Conservation (phyloP, 2,888 invertebrate species). For the Orthosia gracilis region DNA sequence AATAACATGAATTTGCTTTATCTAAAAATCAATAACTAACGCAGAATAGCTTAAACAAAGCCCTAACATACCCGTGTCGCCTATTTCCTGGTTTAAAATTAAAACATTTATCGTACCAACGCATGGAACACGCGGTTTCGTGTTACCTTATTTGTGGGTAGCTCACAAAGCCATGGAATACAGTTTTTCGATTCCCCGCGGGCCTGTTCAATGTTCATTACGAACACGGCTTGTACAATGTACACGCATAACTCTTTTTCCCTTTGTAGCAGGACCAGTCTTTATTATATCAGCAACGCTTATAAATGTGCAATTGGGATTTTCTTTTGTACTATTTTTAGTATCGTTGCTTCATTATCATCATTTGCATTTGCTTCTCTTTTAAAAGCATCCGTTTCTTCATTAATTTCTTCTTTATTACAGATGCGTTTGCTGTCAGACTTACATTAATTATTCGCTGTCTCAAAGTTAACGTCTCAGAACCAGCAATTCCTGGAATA, state of each 20-base stretch:
- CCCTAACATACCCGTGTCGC: neutral
- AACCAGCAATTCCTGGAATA: conserved; percentile 4
- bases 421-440: no score
- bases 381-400: neutral
- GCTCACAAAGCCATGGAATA: conserved; percentile 56
- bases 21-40: neutral
- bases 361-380: conserved; percentile 16
- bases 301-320: conserved; percentile 16
- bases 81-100: conserved; percentile 12
- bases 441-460: neutral
- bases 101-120: conserved; percentile 23
- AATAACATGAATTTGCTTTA: neutral
- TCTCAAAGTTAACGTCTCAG: neutral
- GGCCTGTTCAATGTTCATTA: conserved; percentile 70
- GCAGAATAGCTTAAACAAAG: neutral
- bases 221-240: conserved; percentile 43
- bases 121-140: conserved; percentile 18
- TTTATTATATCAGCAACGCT: conserved; percentile 31
- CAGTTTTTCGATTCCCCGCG: conserved; percentile 66
- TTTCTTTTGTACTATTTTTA: conserved; percentile 24
- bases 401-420: neutral
- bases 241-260: conserved; percentile 56
- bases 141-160: conserved; percentile 52
- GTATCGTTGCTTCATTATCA: neutral
- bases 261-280: conserved; percentile 20